These are phyloP conservation scores for Pyxicephalus adspersus DNA, from an alignment of 2,113 vertebrate species.

Conservation along the genomic window DNA sequence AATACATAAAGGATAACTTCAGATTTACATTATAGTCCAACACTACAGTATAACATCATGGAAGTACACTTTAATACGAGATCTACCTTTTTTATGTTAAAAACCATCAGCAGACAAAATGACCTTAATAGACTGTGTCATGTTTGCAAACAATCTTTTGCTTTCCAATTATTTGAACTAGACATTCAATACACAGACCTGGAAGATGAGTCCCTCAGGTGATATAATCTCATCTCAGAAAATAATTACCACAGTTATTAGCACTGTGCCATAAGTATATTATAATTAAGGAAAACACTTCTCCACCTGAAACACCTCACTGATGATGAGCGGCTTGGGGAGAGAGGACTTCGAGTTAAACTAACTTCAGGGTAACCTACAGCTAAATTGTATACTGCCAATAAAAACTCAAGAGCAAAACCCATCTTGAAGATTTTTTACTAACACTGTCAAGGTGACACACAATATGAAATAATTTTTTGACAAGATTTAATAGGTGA, in stretches of 20 bases:
- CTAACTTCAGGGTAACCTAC: neutral
- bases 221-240: constrained; percentile 64
- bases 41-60: too few species aligned
- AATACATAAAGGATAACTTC: too few species aligned
- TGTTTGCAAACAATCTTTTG: constrained; percentile 65
- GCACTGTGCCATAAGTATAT: constrained; percentile 64
- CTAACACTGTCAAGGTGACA: too few species aligned
- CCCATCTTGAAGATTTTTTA: too few species aligned
- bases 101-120: constrained; percentile 55
- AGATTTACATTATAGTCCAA: too few species aligned
- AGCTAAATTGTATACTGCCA: neutral
- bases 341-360: neutral
- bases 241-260: constrained; percentile 64
- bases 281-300: constrained; percentile 56
- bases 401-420: neutral
- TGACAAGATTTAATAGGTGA: too few species aligned
- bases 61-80: constrained; percentile 10
- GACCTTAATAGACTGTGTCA: constrained; percentile 59
- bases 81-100: neutral
- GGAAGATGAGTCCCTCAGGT: constrained; percentile 62
- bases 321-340: neutral
- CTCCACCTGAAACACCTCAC: constrained; percentile 21
- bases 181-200: constrained; percentile 50
- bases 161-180: constrained; percentile 60
- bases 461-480: too few species aligned